These are phyloP conservation scores for Aldrovandia affinis DNA, from an alignment of 2,797 vertebrate genomes.

Conservation along the genomic window DNA sequence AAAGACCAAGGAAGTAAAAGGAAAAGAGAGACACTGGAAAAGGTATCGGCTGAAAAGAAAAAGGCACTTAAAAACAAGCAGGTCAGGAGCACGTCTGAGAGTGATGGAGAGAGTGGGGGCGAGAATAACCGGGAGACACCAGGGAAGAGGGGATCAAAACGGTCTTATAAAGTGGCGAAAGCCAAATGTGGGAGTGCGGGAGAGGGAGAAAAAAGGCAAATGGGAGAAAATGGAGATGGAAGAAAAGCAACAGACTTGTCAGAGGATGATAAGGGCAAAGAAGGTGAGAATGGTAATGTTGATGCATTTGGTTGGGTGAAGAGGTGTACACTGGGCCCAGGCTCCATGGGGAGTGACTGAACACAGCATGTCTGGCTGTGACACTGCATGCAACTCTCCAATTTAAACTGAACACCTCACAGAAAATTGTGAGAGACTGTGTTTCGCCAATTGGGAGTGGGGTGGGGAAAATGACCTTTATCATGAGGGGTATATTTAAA, in stretches of 20 bases:
- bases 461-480: background rate
- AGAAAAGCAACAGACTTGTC: slow-evolving; percentile 7
- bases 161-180: background rate
- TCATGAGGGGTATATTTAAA: background rate
- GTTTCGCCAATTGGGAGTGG: too few relatives aligned
- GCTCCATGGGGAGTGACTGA: background rate
- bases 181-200: background rate
- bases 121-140: background rate
- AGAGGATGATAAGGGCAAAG: slow-evolving; percentile 29
- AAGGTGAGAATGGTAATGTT: background rate
- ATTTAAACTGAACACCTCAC: background rate
- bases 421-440: too few relatives aligned
- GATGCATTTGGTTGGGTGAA: background rate
- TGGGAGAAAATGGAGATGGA: slow-evolving; percentile 14
- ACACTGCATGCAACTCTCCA: too few relatives aligned
- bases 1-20: slow-evolving; percentile 42
- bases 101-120: background rate
- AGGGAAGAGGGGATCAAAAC: background rate
- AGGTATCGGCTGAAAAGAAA: background rate
- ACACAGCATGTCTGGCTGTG: too few relatives aligned
- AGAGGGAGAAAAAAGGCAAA: slow-evolving; percentile 23
- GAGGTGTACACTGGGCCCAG: background rate
- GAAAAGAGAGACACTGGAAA: slow-evolving; percentile 44
- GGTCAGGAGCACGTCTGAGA: slow-evolving; percentile 28
- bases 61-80: slow-evolving; percentile 4